Conservation (phyloP, 2,888 invertebrate species). For the Lycocerus yunnanus region DNA sequence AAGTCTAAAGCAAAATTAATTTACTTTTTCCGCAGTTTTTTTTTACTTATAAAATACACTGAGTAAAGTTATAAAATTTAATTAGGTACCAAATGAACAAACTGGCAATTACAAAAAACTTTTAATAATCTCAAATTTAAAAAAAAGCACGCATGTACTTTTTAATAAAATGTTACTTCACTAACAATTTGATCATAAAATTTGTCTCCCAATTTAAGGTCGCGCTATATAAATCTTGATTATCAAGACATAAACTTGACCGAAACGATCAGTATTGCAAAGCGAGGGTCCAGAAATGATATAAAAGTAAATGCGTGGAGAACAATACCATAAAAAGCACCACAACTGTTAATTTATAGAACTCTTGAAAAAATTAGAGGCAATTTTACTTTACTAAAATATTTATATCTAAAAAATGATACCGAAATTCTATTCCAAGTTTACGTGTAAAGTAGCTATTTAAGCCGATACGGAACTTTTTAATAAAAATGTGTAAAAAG, state of each 20-base stretch:
- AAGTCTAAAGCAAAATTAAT: neutral
- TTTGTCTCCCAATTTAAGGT: neutral
- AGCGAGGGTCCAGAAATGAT: neutral
- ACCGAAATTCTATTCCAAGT: neutral
- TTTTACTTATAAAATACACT: neutral
- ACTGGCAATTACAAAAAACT: neutral
- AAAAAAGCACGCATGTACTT: neutral
- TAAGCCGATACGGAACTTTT: neutral
- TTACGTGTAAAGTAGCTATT: neutral
- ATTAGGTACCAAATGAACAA: neutral
- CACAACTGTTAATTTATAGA: neutral
- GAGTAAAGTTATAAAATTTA: neutral
- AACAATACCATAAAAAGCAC: neutral
- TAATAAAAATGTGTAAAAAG: neutral
- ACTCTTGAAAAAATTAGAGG: neutral
- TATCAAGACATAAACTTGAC: neutral
- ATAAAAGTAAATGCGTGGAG: neutral
- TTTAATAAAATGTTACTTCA: neutral
- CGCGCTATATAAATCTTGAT: neutral
- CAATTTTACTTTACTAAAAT: neutral
- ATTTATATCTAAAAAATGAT: neutral
- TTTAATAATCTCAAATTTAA: neutral
- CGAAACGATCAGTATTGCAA: neutral
- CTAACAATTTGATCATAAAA: neutral
- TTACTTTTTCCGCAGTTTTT: neutral